A percentile compares a stretch with the other conserved stretches of the same genome.
Evolutionary conservation across 2,113 vertebrate genomes (phyloP).

Genomic region (Trogon surrucura): DNA sequence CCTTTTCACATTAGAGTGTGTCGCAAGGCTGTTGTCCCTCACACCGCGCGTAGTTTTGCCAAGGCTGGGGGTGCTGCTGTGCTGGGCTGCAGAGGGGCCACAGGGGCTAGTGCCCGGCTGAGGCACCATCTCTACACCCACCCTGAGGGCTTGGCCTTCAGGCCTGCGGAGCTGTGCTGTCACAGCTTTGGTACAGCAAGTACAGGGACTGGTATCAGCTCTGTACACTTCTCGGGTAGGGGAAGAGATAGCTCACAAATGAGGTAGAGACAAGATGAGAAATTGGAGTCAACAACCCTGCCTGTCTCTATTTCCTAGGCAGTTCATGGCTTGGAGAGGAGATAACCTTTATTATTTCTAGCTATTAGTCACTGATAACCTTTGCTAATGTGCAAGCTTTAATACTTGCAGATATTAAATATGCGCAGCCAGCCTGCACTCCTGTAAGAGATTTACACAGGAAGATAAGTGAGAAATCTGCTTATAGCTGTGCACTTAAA

Average conservation of each 20-base stretch:
- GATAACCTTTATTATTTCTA: background rate
- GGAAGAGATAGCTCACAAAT: background rate
- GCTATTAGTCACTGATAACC: background rate
- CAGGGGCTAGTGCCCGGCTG: rapidly evolving
- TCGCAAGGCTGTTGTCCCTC: background rate
- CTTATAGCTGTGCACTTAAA: slow-evolving; percentile 1
- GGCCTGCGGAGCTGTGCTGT: background rate
- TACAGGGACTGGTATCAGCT: rapidly evolving
- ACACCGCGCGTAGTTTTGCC: rapidly evolving
- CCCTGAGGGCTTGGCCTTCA: background rate
- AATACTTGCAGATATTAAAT: slow-evolving; percentile 1
- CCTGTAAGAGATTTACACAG: background rate
- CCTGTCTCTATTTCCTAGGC: background rate
- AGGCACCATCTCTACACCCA: background rate
- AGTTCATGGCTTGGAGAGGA: background rate
- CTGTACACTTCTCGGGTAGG: background rate
- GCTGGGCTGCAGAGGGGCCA: background rate
- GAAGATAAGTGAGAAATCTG: slow-evolving; percentile 10
- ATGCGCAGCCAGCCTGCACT: background rate
- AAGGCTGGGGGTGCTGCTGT: background rate
- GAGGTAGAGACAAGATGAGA: background rate
- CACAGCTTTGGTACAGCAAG: background rate
- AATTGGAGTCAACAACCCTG: background rate
- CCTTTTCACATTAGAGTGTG: background rate
- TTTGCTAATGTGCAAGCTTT: background rate